Base-by-base conservation (phyloP, 2,113 vertebrate genomes). In the Cavia aperea region DNA sequence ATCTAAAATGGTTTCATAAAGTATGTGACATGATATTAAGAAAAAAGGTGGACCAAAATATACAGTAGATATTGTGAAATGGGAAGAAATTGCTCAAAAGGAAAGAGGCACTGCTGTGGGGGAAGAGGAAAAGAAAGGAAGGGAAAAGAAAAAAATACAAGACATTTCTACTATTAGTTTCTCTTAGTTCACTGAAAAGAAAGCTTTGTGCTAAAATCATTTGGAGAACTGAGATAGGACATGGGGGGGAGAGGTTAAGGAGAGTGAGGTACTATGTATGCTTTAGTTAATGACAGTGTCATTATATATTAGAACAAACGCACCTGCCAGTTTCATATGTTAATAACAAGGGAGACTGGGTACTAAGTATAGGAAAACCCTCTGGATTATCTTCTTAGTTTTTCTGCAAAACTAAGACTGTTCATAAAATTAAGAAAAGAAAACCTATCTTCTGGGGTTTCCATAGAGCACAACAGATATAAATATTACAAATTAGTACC, bases 401-500 rank as follows among this genome's bases (percentile, higher is more conserved):
- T 86, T 90, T 88, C 46, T 93, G 19, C 36, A 86, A 84, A 89
- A 75, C 26, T 96, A 68, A 93, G 56, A 33, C 10, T 63, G 7
- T 73, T 88, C 66, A 91, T 65, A 58, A 79, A 82, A 68, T 66
- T 26, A 14, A 70, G 46, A 31, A 39, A 46, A 33, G 46, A 88
- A 94, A 73, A 70, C 2, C 33, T 83, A 43, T 0, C 54, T 91
- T 12, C 49, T 4, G 13, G 72, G 14, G 31, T 82, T 93, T 70
- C 29, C 43, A n/a, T 43, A 81, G 16, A 19, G 9, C 62, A 84
- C 77, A 9, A 8, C 3, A 39, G 58, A 43, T 58, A 15, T 21
- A 90, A 72, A 90, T 2, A 54, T 56, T 93, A 36, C 19, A 54
- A 56, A 43, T 79, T 73, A 73, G 58, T 54, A 19, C 16, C 65